These are phyloP conservation scores for Drosophila sturtevanti DNA, from an alignment of 1,140 invertebrate genomes.

Conservation along the genomic window DNA sequence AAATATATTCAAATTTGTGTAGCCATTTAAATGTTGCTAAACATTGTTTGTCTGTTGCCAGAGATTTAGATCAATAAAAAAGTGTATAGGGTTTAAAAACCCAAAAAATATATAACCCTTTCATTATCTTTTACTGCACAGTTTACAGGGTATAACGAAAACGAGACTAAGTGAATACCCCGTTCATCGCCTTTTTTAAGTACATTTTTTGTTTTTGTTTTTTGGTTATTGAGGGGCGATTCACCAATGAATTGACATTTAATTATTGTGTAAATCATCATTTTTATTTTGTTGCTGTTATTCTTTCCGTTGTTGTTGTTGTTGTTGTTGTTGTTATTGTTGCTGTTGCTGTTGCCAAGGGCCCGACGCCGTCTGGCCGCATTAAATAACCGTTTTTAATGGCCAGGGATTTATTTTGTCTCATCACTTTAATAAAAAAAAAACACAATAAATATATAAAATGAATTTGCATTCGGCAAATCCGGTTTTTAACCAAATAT, in stretches of 20 bases:
- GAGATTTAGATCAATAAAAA: too few relatives aligned
- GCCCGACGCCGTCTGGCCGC: slow-evolving; percentile 22
- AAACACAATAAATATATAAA: neutral
- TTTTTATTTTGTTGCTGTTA: slow-evolving; percentile 50
- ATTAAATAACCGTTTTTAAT: slow-evolving; percentile 67
- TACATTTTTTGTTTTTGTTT: slow-evolving; percentile 38
- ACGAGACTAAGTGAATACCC: slow-evolving; percentile 71
- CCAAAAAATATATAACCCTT: too few relatives aligned
- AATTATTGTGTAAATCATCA: slow-evolving; percentile 75
- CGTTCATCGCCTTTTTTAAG: slow-evolving; percentile 64
- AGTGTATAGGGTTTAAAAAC: too few relatives aligned
- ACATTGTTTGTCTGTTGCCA: too few relatives aligned
- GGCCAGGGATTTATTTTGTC: slow-evolving; percentile 47
- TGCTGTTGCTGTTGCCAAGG: slow-evolving; percentile 17
- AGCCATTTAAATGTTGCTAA: too few relatives aligned
- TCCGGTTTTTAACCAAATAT: neutral
- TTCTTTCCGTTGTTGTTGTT: slow-evolving; percentile 1
- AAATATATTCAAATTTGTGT: too few relatives aligned
- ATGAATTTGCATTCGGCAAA: slow-evolving; percentile 1
- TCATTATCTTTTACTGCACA: neutral
- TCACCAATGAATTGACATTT: slow-evolving; percentile 72
- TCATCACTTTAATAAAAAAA: slow-evolving; percentile 38
- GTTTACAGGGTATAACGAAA: slow-evolving; percentile 9
- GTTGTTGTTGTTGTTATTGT: slow-evolving; percentile 11
- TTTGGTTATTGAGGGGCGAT: slow-evolving; percentile 26